A percentile compares a stretch with the other conserved stretches of the same genome.
phyloP scores from a whole-genome alignment of 1,140 invertebrate species.

The Solen grandis region DNA sequence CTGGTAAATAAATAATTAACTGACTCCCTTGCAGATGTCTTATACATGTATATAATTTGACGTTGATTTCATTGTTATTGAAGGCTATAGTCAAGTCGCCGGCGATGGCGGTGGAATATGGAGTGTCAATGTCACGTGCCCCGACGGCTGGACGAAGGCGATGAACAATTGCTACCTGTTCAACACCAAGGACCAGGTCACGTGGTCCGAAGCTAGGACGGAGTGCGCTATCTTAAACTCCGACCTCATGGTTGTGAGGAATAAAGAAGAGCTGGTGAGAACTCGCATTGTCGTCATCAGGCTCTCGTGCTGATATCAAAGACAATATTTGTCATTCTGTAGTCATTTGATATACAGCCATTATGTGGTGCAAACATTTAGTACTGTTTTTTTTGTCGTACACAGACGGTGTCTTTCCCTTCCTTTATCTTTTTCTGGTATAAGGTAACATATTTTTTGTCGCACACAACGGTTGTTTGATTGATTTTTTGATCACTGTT shows the following conservation, averaged over 20 bases:
- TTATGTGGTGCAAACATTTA: neutral
- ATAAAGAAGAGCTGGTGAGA: constrained; percentile 25
- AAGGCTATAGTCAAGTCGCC: too few relatives aligned
- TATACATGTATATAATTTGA: too few relatives aligned
- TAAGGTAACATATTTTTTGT: too few relatives aligned
- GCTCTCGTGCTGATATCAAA: too few relatives aligned
- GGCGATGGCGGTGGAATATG: constrained; percentile 17
- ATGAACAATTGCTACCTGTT: constrained; percentile 49
- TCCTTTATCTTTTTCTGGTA: too few relatives aligned
- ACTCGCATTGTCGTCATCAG: neutral
- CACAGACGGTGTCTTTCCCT: too few relatives aligned
- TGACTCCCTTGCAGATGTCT: too few relatives aligned
- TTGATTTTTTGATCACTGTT: too few relatives aligned
- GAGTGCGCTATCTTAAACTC: constrained; percentile 41
- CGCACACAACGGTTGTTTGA: too few relatives aligned
- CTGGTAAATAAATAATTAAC: too few relatives aligned
- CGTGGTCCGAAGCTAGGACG: constrained; percentile 36
- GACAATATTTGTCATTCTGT: neutral
- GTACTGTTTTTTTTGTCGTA: too few relatives aligned
- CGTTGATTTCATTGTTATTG: too few relatives aligned
- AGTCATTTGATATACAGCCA: neutral
- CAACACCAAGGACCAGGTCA: constrained; percentile 30
- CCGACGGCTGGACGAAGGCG: constrained; percentile 32
- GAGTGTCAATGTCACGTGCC: constrained; percentile 31
- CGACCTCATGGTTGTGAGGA: constrained; percentile 39